phyloP scores from a whole-genome alignment of 2,797 vertebrate species.

The Hephaestus fuliginosus region DNA sequence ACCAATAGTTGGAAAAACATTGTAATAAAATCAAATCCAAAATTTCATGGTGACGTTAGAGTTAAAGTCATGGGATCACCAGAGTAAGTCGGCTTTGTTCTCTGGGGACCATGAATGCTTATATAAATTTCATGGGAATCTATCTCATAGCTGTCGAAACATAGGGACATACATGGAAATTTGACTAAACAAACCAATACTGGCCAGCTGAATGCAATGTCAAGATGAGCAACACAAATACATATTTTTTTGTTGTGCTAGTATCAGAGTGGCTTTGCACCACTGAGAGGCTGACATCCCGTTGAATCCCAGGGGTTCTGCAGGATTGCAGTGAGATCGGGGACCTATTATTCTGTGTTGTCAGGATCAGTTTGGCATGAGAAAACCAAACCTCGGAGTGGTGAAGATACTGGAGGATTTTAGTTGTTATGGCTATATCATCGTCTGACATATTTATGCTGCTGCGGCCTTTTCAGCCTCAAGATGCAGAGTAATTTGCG shows the following conservation, averaged over 20 bases:
- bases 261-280: constrained; percentile 34
- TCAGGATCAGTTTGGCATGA: constrained; percentile 28
- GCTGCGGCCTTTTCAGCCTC: background rate
- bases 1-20: background rate
- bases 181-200: background rate
- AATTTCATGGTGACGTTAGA: background rate
- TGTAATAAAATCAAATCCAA: background rate
- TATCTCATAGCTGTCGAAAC: background rate
- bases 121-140: background rate
- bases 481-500: background rate
- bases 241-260: background rate
- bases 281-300: constrained; percentile 24
- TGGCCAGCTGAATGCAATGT: background rate
- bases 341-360: constrained; percentile 24
- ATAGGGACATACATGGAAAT: background rate
- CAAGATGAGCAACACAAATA: constrained; percentile 10
- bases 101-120: background rate
- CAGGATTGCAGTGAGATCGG: constrained; percentile 11
- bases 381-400: constrained; percentile 23
- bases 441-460: background rate
- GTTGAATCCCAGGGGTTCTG: constrained; percentile 38
- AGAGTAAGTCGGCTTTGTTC: background rate
- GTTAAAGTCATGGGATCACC: background rate
- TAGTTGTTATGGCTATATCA: background rate
- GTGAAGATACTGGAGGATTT: constrained; percentile 11